Conservation (phyloP, 2,888 invertebrate species). For the Deilephila porcellus region DNA sequence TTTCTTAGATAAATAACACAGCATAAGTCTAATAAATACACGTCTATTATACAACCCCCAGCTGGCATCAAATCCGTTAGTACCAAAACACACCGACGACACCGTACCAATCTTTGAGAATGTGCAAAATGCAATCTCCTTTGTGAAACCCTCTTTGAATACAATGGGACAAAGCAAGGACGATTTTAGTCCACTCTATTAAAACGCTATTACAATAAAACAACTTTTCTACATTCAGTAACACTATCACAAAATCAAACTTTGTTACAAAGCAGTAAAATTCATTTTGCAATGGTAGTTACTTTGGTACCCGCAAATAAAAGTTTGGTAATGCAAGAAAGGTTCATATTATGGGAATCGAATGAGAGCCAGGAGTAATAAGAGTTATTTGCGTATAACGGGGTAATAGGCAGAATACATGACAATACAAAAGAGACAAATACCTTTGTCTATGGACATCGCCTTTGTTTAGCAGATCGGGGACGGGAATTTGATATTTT, state of each 20-base stretch:
- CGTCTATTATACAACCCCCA: slow-evolving; percentile 38
- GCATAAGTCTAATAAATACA: not conserved
- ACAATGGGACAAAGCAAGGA: slow-evolving; percentile 82
- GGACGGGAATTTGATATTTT: not conserved
- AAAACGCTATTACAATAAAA: slow-evolving; percentile 71
- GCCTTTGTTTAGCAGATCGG: too few relatives aligned
- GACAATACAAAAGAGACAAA: slow-evolving; percentile 38
- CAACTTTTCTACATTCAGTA: slow-evolving; percentile 28
- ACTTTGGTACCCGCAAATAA: not conserved
- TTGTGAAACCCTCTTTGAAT: slow-evolving; percentile 63
- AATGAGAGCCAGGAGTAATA: slow-evolving; percentile 44
- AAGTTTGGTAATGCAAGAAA: slow-evolving; percentile 9
- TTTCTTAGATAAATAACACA: not conserved
- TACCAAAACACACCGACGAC: slow-evolving; percentile 37
- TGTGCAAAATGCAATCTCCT: slow-evolving; percentile 67
- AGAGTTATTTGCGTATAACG: slow-evolving; percentile 57
- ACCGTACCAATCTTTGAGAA: slow-evolving; percentile 60
- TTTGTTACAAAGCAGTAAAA: not conserved
- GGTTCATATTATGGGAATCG: slow-evolving; percentile 38
- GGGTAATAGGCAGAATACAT: slow-evolving; percentile 48
- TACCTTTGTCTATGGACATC: not conserved
- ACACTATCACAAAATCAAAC: not conserved
- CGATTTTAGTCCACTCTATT: slow-evolving; percentile 78
- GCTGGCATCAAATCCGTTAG: slow-evolving; percentile 53
- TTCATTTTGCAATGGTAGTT: not conserved